Percentiles rank a stretch among this genome's conserved stretches.
Conservation (phyloP, 1,140 invertebrate species). For the Thaumetopoea pityocampa region DNA sequence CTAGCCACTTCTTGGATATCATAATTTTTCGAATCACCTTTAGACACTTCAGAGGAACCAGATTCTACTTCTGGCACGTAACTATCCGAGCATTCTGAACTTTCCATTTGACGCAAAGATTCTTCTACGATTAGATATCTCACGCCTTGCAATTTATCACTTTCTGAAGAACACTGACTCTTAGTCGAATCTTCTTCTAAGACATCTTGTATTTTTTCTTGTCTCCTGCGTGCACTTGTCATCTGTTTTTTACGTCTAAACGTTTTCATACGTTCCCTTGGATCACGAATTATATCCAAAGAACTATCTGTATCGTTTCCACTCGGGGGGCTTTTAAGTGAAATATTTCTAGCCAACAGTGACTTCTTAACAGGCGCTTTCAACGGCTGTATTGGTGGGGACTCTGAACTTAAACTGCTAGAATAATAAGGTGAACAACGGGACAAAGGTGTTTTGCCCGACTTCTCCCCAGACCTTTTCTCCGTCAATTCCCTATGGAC, state of each 20-base stretch:
- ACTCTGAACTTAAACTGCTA: constrained; percentile 81
- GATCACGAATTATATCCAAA: constrained; percentile 79
- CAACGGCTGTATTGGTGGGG: constrained; percentile 78
- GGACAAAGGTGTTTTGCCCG: constrained; percentile 73
- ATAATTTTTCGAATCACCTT: constrained; percentile 69
- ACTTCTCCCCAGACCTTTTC: constrained; percentile 63
- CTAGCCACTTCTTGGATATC: constrained; percentile 72
- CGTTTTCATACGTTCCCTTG: constrained; percentile 77
- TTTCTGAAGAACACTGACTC: constrained; percentile 73
- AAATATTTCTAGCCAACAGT: constrained; percentile 66
- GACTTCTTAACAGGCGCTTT: constrained; percentile 78
- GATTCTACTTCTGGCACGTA: constrained; percentile 82
- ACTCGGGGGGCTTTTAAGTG: constrained; percentile 80
- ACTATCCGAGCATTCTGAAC: constrained; percentile 80
- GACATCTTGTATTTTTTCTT: constrained; percentile 75
- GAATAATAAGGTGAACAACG: constrained; percentile 83
- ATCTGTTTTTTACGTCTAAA: constrained; percentile 80
- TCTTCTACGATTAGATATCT: constrained; percentile 61
- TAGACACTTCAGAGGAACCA: constrained; percentile 78
- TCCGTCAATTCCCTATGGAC: constrained; percentile 62
- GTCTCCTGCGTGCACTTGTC: constrained; percentile 74
- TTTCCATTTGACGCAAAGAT: constrained; percentile 67
- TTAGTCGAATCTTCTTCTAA: constrained; percentile 73
- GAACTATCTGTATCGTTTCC: constrained; percentile 83
- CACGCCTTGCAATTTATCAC: constrained; percentile 66